Base-by-base conservation (phyloP, 2,888 invertebrate species). In the Stenoptilia bipunctidactyla region DNA sequence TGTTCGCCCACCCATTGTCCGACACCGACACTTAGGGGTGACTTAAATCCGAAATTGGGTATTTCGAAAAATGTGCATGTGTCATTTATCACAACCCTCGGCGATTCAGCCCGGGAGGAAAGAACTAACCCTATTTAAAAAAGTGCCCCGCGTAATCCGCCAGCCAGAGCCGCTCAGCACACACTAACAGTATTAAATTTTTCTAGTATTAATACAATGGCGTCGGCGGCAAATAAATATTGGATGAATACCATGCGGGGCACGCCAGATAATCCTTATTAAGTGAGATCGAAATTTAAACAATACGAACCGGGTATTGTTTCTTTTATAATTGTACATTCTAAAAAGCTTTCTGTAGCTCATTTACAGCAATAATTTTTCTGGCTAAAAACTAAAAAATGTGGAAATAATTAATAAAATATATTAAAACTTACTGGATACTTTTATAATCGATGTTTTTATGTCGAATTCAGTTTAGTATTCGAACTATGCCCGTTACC, bases 11-110 rank as follows among this genome's bases (percentile, higher is more conserved):
- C 59, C 73, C 51, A 72, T 77, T 77, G 77, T 76, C 77, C 79
- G 52, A 25, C 37, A 9, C 9, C 43, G 50, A 49, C 70, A 85
- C 84, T 85, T 84, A 84, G 77, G 85, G 84, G 83, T 76, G 83
- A 85, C 83, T 85, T 85, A 84, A 85, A 85, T 84, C 85, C 83
- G 76, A 85, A 85, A 85, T 85, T 85, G 85, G 85, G 85, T 85
- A 84, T 85, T 85, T 85, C 77, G 82, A 80, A 80, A 79, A 82
- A 83, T 82, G 82, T 82, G 83, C 85, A 85, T 85, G 85, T 85
- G 84, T 85, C 85, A 85, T 85, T 85, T 84, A 85, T 85, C 84
- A 85, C 79, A 64, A 74, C 77, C 79, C 82, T 73, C 72, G 58
- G 72, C 71, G 58, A 60, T 50, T 52, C 45, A 45, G 51, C 42